These are phyloP conservation scores for Drosophila phalerata DNA, from an alignment of 2,888 invertebrate genomes.

Conservation along the genomic window DNA sequence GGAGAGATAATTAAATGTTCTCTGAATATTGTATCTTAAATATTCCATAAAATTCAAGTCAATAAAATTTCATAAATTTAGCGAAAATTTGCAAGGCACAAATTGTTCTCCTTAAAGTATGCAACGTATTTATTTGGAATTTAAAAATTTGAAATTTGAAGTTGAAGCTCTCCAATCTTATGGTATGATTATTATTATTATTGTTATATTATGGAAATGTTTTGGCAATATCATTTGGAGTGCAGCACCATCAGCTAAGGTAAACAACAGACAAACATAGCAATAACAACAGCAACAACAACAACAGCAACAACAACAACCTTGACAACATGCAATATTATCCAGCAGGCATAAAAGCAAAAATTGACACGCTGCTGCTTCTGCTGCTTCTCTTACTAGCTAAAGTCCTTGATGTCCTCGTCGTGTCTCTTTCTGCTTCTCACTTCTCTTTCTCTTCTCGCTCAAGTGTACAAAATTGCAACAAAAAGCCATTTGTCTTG, in stretches of 20 bases:
- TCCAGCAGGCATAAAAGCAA: conserved; percentile 34
- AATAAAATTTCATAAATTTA: no score
- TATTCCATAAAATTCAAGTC: no score
- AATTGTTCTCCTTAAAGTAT: neutral
- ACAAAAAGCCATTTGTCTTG: conserved; percentile 81
- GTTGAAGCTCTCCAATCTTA: neutral
- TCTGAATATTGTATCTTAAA: no score
- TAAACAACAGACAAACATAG: conserved; percentile 18
- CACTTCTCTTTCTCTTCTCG: neutral
- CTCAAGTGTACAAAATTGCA: conserved; percentile 64
- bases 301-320: neutral
- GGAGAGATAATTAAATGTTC: no score
- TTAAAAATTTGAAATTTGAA: neutral
- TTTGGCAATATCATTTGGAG: conserved; percentile 9
- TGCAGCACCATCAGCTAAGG: conserved; percentile 27
- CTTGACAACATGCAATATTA: conserved; percentile 21
- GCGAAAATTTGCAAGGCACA: neutral
- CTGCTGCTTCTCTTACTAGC: neutral
- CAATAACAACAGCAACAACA: conserved; percentile 8
- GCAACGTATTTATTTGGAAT: neutral
- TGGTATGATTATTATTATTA: neutral
- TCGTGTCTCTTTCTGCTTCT: neutral
- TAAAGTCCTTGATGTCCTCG: conserved; percentile 19
- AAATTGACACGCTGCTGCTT: conserved; percentile 10
- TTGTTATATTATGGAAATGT: conserved; percentile 12